phyloP scores from a whole-genome alignment of 2,797 vertebrate species.

The Crenichthys baileyi region DNA sequence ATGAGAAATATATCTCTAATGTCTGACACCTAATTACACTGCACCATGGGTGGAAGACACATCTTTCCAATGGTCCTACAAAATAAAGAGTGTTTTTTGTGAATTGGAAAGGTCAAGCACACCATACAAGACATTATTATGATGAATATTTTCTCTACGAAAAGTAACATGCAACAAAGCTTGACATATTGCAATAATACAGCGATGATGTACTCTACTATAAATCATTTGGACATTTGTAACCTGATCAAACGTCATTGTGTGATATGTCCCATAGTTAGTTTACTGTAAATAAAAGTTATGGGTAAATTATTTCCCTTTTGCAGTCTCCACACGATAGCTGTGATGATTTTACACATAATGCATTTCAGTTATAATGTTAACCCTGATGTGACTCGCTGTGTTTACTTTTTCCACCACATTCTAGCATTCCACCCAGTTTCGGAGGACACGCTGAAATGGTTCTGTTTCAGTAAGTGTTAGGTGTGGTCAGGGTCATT shows the following conservation, averaged over 20 bases:
- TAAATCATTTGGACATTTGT: slow-evolving; percentile 40
- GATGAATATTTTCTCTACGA: background rate
- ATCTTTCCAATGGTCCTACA: slow-evolving; percentile 4
- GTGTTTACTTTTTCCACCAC: slow-evolving; percentile 66
- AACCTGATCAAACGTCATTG: slow-evolving; percentile 41
- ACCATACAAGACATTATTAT: background rate
- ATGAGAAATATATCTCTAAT: slow-evolving; percentile 41
- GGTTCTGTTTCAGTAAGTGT: slow-evolving; percentile 24
- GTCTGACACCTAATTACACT: slow-evolving; percentile 35
- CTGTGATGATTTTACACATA: slow-evolving; percentile 32
- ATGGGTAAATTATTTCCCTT: slow-evolving; percentile 44
- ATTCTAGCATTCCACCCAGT: slow-evolving; percentile 61
- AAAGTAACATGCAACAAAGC: background rate
- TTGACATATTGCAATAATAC: slow-evolving; percentile 20
- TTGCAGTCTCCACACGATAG: slow-evolving; percentile 52
- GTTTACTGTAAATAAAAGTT: slow-evolving; percentile 36
- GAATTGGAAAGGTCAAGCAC: background rate
- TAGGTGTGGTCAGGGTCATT: slow-evolving; percentile 54
- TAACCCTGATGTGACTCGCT: slow-evolving; percentile 58
- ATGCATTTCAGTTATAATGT: slow-evolving; percentile 39
- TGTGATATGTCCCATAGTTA: slow-evolving; percentile 39
- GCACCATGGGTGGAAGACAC: slow-evolving; percentile 4
- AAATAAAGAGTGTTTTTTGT: background rate
- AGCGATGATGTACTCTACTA: slow-evolving; percentile 35
- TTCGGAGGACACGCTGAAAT: slow-evolving; percentile 17